Evolutionary conservation across 2,888 invertebrate genomes (phyloP), one percentile per base, ranked within the genome.

Genomic region (Allygus modestus): DNA sequence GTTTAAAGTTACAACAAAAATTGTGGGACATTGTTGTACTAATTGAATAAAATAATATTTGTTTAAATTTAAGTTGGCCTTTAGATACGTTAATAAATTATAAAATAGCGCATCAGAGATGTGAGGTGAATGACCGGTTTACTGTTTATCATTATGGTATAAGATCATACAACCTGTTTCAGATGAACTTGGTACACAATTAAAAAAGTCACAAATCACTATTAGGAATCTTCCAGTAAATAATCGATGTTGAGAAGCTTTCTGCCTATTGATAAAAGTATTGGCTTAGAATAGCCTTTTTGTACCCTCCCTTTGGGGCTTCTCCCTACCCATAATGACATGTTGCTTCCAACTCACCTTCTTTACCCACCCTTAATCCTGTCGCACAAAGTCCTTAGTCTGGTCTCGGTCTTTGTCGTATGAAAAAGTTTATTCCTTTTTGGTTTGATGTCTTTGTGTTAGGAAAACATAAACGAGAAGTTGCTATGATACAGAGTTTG

Each of bases 361-460:
- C 51, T 28, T 65, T 65, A 2, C 5, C 28, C 65, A 23, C 65
- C 65, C 31, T 17, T 65, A 65, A 65, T 65, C 65, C 65, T 4
- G 20, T 4, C 65, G 1, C 28, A 58, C 58, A 65, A 65, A 65
- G 65, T 65, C 65, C 31, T 58, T 51, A 51, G 37, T 37, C 37
- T 51, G 51, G 51, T 51, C 51, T 51, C n/a, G n/a, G 51, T n/a
- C 17, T 51, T 51, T n/a, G n/a, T 51, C n/a, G 51, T 51, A 9
- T 37, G 9, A 37, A 9, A 51, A 4, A 5, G 51, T 17, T 17
- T 51, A 51, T n/a, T 51, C n/a, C 51, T 51, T 37, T 37, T 51
- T n/a, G 17, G 51, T 51, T 51, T 51, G 51, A 51, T 11, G 51
- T 51, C 51, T 51, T 5, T 17, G 51, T 51, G 2, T n/a, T 1